phyloP scores from a whole-genome alignment of 2,888 invertebrate genomes.

The Parochlus steinenii region DNA sequence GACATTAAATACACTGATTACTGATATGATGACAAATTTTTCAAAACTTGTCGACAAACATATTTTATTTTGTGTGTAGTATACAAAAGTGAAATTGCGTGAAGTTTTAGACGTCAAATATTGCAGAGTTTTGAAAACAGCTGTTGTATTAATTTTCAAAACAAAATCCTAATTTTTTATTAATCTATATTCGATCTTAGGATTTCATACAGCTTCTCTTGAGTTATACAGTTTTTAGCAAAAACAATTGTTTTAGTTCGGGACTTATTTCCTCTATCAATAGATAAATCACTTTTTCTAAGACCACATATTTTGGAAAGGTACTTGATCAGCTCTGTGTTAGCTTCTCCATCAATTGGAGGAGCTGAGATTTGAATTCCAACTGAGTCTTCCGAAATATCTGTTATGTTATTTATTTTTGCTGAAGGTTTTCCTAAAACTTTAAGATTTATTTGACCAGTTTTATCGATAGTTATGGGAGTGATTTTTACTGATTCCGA shows the following conservation, averaged over 20 bases:
- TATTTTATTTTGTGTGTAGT: too few relatives aligned
- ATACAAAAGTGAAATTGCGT: too few relatives aligned
- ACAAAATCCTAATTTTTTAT: slow-evolving; percentile 11
- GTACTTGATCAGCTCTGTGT: slow-evolving; percentile 55
- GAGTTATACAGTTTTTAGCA: slow-evolving; percentile 29
- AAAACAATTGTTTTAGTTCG: slow-evolving; percentile 38
- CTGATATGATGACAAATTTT: too few relatives aligned
- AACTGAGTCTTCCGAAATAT: slow-evolving; percentile 43
- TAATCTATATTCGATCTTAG: slow-evolving; percentile 26
- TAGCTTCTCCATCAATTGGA: slow-evolving; percentile 69
- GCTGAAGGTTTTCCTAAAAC: slow-evolving; percentile 61
- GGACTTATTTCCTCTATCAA: slow-evolving; percentile 45
- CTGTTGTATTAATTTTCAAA: too few relatives aligned
- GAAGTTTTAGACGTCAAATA: too few relatives aligned
- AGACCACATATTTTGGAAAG: slow-evolving; percentile 48
- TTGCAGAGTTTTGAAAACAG: too few relatives aligned
- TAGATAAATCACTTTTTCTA: slow-evolving; percentile 48
- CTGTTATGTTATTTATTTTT: slow-evolving; percentile 49
- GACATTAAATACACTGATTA: too few relatives aligned
- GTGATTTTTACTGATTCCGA: too few relatives aligned
- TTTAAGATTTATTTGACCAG: slow-evolving; percentile 42
- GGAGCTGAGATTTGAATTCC: slow-evolving; percentile 65
- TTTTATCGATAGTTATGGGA: slow-evolving; percentile 32
- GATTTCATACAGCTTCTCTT: slow-evolving; percentile 30
- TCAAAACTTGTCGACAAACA: too few relatives aligned